Base-by-base conservation (phyloP, 1,140 invertebrate genomes). In the Papilio polyxenes region DNA sequence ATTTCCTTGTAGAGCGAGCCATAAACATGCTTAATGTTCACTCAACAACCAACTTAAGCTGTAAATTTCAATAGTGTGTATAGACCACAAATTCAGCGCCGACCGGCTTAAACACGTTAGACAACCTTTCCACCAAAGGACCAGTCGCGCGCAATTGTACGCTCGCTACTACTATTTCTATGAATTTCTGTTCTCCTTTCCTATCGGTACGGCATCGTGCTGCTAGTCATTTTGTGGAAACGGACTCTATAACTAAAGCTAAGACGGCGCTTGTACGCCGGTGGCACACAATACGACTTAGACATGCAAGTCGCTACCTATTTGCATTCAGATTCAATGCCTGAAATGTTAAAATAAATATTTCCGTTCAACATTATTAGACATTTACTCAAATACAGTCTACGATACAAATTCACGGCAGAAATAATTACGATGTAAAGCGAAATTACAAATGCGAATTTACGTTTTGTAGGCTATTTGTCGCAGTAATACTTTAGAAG, bases 61-160 rank as follows among this genome's bases (percentile, higher is more conserved):
- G 91, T 93, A 93, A 94, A 94, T 93, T 92, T 92, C 90, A 92
- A 93, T 93, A 91, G 89, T 88, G 90, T 88, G 89, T 91, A 89
- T 89, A 94, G 88, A 91, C 91, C 90, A 91, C 91, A 93, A 93
- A 92, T 93, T 94, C 89, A 89, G 86, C 82, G 77, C 85, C 88
- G 89, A 90, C 88, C 86, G 89, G 89, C 89, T 90, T 90, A 90
- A 88, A 89, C 88, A 83, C 82, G 86, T 86, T 87, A 59, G n/a
- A 59, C 56, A 17, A 9, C 56, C 20, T 59, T 59, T 59, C 8
- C 56, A 59, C 56, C n/a, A 17, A 59, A 2, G 8, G 1, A 20
- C 10, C 2, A 51, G 49, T 59, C 56, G 56, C n/a, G 49, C 49
- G 56, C n/a, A n/a, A 20, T 9, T 59, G 8, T 8, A 2, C n/a